A percentile compares a stretch with the other conserved stretches of the same genome.
These are phyloP conservation scores for Entelurus aequoreus DNA, from an alignment of 2,113 vertebrate species.

Conservation along the genomic window DNA sequence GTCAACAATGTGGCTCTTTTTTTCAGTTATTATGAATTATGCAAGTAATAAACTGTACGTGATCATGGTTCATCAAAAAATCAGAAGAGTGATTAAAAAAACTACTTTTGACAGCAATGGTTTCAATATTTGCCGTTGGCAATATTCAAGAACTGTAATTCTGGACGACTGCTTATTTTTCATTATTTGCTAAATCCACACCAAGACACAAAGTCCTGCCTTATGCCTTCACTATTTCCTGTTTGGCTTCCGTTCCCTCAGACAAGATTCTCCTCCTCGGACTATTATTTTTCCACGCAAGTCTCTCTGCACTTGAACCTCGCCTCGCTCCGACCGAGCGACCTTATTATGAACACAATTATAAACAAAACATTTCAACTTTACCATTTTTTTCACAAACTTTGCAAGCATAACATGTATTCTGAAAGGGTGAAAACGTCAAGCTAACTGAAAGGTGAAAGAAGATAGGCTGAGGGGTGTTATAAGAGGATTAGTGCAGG, in stretches of 20 bases:
- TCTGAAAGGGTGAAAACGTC: neutral
- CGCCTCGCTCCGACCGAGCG: neutral
- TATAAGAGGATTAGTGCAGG: conserved; percentile 38
- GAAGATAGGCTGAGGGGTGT: conserved; percentile 7
- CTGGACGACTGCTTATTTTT: neutral
- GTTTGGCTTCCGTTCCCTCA: conserved; percentile 28
- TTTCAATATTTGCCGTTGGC: too few species aligned
- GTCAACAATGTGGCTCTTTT: too few species aligned
- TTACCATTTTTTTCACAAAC: neutral
- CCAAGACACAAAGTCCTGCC: conserved; percentile 21
- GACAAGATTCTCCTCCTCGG: conserved; percentile 29
- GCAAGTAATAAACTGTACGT: too few species aligned
- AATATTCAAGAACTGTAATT: too few species aligned
- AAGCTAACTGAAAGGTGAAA: conserved; percentile 15
- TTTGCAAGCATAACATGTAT: neutral
- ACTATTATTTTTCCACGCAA: conserved; percentile 25
- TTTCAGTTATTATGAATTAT: too few species aligned
- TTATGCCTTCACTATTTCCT: conserved; percentile 28
- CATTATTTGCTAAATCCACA: conserved; percentile 26
- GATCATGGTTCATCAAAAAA: too few species aligned
- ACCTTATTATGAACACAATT: conserved; percentile 15
- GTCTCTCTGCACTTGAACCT: conserved; percentile 17
- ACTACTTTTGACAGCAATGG: too few species aligned
- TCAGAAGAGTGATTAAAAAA: too few species aligned
- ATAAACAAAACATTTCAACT: conserved; percentile 10